Conservation (phyloP, 2,888 invertebrate species). For the Lithophane leautieri region DNA sequence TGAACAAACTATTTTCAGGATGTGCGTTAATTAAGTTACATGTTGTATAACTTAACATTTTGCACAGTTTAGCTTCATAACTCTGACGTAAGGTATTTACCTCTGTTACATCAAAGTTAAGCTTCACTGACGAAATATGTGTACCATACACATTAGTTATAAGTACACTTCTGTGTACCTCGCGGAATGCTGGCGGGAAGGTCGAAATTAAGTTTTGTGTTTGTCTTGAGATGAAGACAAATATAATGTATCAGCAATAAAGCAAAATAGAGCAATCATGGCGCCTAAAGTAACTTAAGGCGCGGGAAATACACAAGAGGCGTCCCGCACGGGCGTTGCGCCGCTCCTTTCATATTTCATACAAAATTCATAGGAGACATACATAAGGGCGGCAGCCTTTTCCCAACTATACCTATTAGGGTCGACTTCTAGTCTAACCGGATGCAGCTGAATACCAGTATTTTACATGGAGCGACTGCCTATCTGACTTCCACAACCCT, state of each 20-base stretch:
- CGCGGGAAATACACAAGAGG: too few species aligned
- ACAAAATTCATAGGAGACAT: too few species aligned
- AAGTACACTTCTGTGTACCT: rapidly evolving
- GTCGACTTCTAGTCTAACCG: too few species aligned
- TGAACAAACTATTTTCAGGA: too few species aligned
- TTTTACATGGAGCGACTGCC: too few species aligned
- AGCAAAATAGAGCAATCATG: not conserved
- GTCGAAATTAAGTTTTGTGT: not conserved
- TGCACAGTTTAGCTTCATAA: not conserved
- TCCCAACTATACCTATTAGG: too few species aligned
- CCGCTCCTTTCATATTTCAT: too few species aligned
- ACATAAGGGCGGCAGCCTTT: too few species aligned
- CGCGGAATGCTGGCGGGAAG: not conserved
- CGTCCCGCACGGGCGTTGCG: too few species aligned
- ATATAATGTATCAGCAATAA: not conserved
- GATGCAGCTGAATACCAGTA: too few species aligned
- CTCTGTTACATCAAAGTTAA: not conserved
- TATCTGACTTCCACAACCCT: too few species aligned
- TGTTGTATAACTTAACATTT: constrained; percentile 1
- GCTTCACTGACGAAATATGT: not conserved
- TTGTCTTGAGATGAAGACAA: not conserved
- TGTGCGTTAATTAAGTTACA: too few species aligned
- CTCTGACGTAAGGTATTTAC: not conserved
- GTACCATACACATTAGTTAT: not conserved
- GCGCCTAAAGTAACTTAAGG: not conserved